Evolutionary conservation across 2,888 invertebrate genomes (phyloP), one percentile per base, ranked within the genome.

Genomic region (Protula sp.): DNA sequence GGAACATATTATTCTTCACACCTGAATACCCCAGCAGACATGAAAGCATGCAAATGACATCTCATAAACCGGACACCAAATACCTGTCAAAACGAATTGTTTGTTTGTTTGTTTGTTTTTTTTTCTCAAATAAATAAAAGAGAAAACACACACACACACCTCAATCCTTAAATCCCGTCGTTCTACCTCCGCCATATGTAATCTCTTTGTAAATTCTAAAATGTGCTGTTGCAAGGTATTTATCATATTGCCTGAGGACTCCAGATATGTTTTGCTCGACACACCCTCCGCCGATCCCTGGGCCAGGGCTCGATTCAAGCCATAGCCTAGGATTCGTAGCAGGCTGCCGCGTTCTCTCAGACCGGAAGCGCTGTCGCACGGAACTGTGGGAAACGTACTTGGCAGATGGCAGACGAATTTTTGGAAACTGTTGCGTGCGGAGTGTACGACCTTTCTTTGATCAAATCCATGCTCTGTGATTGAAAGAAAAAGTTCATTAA

Each of bases 121-220:
- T n/a, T n/a, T n/a, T n/a, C n/a, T n/a, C n/a, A n/a, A n/a, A n/a
- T n/a, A n/a, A n/a, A n/a, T n/a, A n/a, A n/a, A n/a, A n/a, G n/a
- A n/a, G n/a, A n/a, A n/a, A n/a, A n/a, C n/a, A n/a, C n/a, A n/a
- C n/a, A 19, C 38, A 38, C 65, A 64, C 29, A 77, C 67, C 59
- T 75, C 74, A 52, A 67, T 54, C 57, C 74, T 60, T 54, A 76
- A 61, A 24, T 70, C 66, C 3, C 75, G 54, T 30, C 76, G 62
- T 62, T 79, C 77, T 50, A 76, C 69, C 62, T 78, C 77, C 9
- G 75, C 71, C 29, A 67, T 62, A 60, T 77, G 78, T 3, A 78
- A 70, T 29, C 74, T 61, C 63, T 74, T 70, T 1, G 75, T 77
- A 60, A 79, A 73, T 61, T 74, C 73, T 47, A 78, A 62, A 24